Percentiles rank a stretch among this genome's conserved stretches.
Evolutionary conservation across 2,888 invertebrate species (phyloP).

Genomic region (Tachina fera): DNA sequence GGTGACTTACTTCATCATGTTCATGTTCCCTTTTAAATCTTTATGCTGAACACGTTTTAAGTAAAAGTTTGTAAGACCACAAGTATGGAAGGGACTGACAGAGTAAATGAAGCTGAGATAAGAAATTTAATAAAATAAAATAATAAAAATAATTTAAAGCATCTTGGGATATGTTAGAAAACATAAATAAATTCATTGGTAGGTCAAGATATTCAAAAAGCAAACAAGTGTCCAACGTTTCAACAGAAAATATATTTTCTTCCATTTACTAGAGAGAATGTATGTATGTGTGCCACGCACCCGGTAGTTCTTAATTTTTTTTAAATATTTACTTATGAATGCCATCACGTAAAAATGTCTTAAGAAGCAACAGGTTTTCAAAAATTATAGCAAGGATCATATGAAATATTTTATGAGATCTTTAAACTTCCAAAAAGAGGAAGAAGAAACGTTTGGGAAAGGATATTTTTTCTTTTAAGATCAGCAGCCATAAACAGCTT

Average conservation of each 20-base stretch:
- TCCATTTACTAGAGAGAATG: neutral
- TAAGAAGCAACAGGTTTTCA: constrained; percentile 16
- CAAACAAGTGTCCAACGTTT: neutral
- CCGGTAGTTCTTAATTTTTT: neutral
- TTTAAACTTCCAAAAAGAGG: neutral
- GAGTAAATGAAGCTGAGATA: neutral
- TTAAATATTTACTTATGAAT: neutral
- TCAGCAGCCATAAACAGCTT: too few relatives aligned
- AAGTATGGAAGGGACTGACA: neutral
- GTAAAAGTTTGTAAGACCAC: neutral
- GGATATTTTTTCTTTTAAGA: neutral
- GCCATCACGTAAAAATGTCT: neutral
- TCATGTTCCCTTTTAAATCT: neutral
- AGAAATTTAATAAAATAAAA: neutral
- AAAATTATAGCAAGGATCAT: neutral
- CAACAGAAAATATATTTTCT: neutral
- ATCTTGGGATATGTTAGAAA: neutral
- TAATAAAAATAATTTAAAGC: neutral
- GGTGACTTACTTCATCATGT: constrained; percentile 4
- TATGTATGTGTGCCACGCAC: neutral
- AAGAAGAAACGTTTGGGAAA: neutral
- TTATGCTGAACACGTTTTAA: constrained; percentile 32
- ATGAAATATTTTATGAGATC: neutral
- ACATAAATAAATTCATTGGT: neutral
- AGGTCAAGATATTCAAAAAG: neutral